Conservation (phyloP, 2,797 vertebrate species). For the Bradypodion ventrale region DNA sequence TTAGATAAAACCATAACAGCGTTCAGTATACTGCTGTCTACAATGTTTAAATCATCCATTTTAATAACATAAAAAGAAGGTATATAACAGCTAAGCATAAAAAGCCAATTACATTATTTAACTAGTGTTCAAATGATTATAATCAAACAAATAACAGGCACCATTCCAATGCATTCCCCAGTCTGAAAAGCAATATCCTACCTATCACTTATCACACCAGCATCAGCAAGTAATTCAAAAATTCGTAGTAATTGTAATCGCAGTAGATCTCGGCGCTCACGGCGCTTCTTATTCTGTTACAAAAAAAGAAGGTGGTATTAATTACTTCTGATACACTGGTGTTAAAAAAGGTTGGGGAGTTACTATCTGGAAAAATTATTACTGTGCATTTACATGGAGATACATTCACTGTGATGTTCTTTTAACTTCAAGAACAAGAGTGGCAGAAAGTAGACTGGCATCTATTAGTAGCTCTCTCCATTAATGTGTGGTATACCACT, state of each 20-base stretch:
- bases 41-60: neutral
- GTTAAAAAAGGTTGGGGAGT: slow-evolving; percentile 23
- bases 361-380: neutral
- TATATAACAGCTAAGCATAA: neutral
- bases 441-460: neutral
- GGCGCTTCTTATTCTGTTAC: slow-evolving; percentile 94
- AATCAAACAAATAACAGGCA: neutral
- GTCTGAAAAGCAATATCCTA: slow-evolving; percentile 59
- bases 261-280: slow-evolving; percentile 92
- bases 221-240: slow-evolving; percentile 96
- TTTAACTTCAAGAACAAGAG: neutral
- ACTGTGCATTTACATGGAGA: neutral
- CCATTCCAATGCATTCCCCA: slow-evolving; percentile 15
- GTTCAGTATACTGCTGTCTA: neutral
- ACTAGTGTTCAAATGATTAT: slow-evolving; percentile 1
- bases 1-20: neutral
- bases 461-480: neutral
- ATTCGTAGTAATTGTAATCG: slow-evolving; percentile 93
- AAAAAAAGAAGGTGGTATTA: slow-evolving; percentile 14
- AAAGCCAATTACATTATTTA: slow-evolving; percentile 15
- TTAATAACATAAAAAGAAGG: neutral
- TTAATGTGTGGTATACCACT: neutral
- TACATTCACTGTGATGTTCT: neutral
- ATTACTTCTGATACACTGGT: neutral
- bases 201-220: slow-evolving; percentile 99